Conservation (phyloP, 2,797 vertebrate genomes). For the Caiman crocodilus region DNA sequence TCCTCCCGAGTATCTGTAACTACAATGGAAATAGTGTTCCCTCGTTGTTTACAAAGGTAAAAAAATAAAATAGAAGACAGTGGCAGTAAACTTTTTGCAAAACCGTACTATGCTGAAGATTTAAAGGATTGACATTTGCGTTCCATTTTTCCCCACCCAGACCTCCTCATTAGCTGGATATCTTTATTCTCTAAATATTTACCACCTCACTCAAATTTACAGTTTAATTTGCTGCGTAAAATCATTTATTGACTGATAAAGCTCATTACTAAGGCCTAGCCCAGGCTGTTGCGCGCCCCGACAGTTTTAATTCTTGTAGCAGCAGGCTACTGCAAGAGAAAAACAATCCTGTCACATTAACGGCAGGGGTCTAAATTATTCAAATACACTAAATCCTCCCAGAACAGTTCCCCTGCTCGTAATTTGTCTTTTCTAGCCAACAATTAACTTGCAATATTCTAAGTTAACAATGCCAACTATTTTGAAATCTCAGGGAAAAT, state of each 20-base stretch:
- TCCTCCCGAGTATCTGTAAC: slow-evolving; percentile 61
- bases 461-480: slow-evolving; percentile 95
- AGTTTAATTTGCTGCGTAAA: slow-evolving; percentile 94
- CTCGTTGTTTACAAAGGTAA: slow-evolving; percentile 69
- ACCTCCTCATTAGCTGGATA: slow-evolving; percentile 85
- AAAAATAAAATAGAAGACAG: slow-evolving; percentile 35
- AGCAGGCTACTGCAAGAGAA: slow-evolving; percentile 93
- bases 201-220: slow-evolving; percentile 91
- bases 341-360: slow-evolving; percentile 97
- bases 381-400: slow-evolving; percentile 98
- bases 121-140: slow-evolving; percentile 85
- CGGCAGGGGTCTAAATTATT: slow-evolving; percentile 98
- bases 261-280: slow-evolving; percentile 86
- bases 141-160: slow-evolving; percentile 73
- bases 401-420: slow-evolving; percentile 91
- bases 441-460: slow-evolving; percentile 96
- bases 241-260: slow-evolving; percentile 95
- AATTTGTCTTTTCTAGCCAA: slow-evolving; percentile 97
- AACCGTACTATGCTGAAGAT: slow-evolving; percentile 76
- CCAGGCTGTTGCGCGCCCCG: slow-evolving; percentile 83
- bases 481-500: slow-evolving; percentile 73
- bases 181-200: slow-evolving; percentile 91
- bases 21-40: slow-evolving; percentile 57
- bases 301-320: slow-evolving; percentile 94
- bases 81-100: slow-evolving; percentile 75